Evolutionary conservation across 2,888 invertebrate genomes (phyloP).

Genomic region (Cremastinae sp.): DNA sequence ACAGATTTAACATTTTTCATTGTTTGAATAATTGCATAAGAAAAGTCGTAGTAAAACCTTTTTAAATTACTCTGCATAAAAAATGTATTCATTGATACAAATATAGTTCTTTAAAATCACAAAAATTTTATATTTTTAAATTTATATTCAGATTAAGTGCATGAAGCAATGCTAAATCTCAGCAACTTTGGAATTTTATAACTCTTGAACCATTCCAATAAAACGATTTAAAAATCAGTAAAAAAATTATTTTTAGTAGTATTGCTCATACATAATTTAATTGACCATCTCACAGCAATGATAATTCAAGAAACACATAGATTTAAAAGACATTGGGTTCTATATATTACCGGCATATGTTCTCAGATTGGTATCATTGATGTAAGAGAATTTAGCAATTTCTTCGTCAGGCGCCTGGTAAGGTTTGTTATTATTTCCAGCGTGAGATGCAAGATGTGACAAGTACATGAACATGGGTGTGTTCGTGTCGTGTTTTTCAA

Average conservation of each 20-base stretch:
- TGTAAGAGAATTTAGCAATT: constrained; percentile 85
- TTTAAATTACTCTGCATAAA: neutral
- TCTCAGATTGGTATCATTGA: constrained; percentile 86
- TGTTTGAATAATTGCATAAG: neutral
- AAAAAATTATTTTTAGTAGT: no score
- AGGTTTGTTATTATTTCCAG: constrained; percentile 84
- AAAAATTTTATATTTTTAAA: no score
- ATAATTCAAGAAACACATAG: no score
- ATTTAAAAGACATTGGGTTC: no score
- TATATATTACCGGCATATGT: constrained; percentile 91
- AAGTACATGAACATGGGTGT: constrained; percentile 90
- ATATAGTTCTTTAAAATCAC: no score
- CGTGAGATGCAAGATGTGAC: constrained; percentile 91
- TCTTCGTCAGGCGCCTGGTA: constrained; percentile 89
- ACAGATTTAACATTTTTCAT: neutral
- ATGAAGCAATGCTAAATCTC: no score
- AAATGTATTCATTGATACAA: neutral
- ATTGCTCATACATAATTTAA: no score
- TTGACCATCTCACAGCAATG: no score
- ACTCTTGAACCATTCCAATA: no score
- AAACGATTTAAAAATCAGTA: no score
- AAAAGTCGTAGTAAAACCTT: neutral
- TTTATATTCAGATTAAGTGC: no score
- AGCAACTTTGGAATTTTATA: no score
- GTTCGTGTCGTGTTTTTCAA: constrained; percentile 83